Conservation (phyloP, 2,797 vertebrate species). For the Pangasius macronema region DNA sequence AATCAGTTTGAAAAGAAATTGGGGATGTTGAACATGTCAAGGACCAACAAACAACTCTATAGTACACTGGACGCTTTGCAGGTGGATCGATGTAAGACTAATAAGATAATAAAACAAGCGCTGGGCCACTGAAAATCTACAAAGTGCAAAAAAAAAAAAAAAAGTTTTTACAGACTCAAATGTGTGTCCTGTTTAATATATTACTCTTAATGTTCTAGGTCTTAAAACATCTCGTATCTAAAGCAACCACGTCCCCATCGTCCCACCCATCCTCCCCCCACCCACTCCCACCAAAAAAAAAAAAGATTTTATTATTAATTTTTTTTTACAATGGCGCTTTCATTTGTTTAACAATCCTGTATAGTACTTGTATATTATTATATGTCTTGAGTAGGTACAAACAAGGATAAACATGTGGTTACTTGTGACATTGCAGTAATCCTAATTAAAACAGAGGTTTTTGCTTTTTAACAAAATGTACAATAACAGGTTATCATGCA, state of each 20-base stretch:
- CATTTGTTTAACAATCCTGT: constrained; percentile 51
- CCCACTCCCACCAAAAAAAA: too few species aligned
- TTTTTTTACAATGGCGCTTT: constrained; percentile 42
- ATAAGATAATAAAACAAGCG: constrained; percentile 36
- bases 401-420: constrained; percentile 53
- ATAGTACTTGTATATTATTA: constrained; percentile 50
- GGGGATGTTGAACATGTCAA: constrained; percentile 19
- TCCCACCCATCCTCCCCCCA: neutral
- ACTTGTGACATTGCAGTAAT: constrained; percentile 50
- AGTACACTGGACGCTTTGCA: neutral
- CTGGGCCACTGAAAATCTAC: constrained; percentile 43
- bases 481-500: constrained; percentile 51
- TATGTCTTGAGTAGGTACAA: constrained; percentile 50
- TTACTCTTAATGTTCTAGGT: constrained; percentile 52
- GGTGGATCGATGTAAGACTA: constrained; percentile 30
- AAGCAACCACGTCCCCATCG: neutral
- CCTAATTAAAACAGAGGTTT: constrained; percentile 52
- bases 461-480: constrained; percentile 48
- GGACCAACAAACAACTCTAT: constrained; percentile 25
- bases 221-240: constrained; percentile 50
- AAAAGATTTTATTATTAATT: too few species aligned
- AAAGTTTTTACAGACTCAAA: constrained; percentile 42
- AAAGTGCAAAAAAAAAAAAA: constrained; percentile 49
- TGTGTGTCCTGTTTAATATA: constrained; percentile 49
- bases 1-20: neutral